Evolutionary conservation across 2,113 vertebrate species (phyloP), one percentile per base, ranked within the genome.

Genomic region (Sminthopsis crassicaudata): DNA sequence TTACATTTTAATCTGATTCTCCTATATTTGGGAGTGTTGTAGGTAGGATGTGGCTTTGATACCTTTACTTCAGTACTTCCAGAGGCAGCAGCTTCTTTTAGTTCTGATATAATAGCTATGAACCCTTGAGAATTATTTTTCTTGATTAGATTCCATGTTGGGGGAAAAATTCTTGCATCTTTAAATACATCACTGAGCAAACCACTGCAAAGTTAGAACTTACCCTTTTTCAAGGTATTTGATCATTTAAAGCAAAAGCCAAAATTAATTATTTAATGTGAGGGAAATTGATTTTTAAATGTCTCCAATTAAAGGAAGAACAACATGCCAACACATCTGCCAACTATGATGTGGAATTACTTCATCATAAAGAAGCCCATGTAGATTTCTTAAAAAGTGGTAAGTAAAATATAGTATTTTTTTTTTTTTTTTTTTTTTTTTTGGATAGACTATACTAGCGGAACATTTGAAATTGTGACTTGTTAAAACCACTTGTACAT

Each of bases 251-350:
- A 93, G 52, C 94, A 92, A 96, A 96, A 98, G 94, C 60, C 90
- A 96, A 95, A 97, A 93, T 95, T 92, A 89, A 84, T 91, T 24
- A 51, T 26, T 93, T 92, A 22, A 91, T 95, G 92, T 84, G 52
- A 88, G 96, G 96, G 51, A 42, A 10, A 25, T 76, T 42, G 89
- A 92, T 90, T 90, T 95, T 14, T 67, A 96, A 96, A 84, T 96
- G n/a, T 95, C 90, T 93, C 36, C 95, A 55, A 97, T 98, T 98
- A 91, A 99, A 99, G 99, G 99, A 99, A 98, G 99, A 99, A 96
- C 99, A 99, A 57, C 99, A 99, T 89, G 99, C 99, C 93, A 99
- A 99, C 98, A 99, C 99, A 25, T 99, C 99, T 5, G 99, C 99
- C 94, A 99, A 99, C 98, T 99, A 99, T 1, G 99, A 99, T 91